These are phyloP conservation scores for Acrobasis suavella DNA, from an alignment of 2,888 invertebrate genomes.

Conservation along the genomic window DNA sequence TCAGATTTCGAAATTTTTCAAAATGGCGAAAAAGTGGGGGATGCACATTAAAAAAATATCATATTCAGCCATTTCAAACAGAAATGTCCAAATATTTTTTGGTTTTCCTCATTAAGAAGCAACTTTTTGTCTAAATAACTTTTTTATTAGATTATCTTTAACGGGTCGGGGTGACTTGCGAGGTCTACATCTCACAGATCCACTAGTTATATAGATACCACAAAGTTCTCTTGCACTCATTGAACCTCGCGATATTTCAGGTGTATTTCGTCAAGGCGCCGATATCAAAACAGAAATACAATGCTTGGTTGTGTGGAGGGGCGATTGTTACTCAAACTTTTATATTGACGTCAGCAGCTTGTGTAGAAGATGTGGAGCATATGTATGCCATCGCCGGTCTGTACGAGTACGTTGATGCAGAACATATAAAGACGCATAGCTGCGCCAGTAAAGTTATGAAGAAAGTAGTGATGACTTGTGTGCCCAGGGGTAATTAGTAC, in stretches of 20 bases:
- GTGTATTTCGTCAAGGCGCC: background rate
- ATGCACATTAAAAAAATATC: too few relatives aligned
- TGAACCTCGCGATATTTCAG: background rate
- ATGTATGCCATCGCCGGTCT: slow-evolving; percentile 49
- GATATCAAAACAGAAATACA: background rate
- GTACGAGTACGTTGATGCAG: slow-evolving; percentile 39
- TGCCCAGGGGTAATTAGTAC: slow-evolving; percentile 42
- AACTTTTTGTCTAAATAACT: too few relatives aligned
- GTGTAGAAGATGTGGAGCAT: slow-evolving; percentile 26
- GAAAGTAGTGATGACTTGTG: slow-evolving; percentile 46
- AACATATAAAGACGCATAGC: slow-evolving; percentile 32
- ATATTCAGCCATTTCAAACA: too few relatives aligned
- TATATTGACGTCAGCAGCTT: slow-evolving; percentile 2
- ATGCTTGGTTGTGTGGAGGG: background rate
- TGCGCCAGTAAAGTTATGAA: slow-evolving; percentile 30
- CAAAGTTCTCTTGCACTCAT: background rate
- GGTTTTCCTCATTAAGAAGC: too few relatives aligned
- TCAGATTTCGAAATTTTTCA: too few relatives aligned
- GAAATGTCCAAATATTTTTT: too few relatives aligned
- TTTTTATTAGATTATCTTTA: too few relatives aligned
- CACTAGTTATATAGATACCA: too few relatives aligned
- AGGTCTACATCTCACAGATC: too few relatives aligned
- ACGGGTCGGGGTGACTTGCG: too few relatives aligned
- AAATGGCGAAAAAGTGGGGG: too few relatives aligned
- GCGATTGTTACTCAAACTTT: background rate